Conservation (phyloP, 2,888 invertebrate species). For the Pollenia amentaria region DNA sequence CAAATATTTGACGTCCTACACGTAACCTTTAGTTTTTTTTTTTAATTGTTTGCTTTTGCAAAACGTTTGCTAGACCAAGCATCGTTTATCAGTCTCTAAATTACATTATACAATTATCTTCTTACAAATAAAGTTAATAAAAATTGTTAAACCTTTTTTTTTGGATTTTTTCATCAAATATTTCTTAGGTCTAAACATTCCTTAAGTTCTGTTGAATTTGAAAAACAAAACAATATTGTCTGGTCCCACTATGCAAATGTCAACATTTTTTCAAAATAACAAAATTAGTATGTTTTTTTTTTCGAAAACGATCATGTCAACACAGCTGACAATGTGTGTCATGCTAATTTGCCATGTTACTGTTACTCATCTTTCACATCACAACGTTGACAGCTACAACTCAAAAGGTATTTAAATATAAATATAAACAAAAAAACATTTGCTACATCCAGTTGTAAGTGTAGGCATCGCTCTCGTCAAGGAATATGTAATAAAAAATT, state of each 20-base stretch:
- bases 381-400: slow-evolving; percentile 65
- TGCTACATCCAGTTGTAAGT: slow-evolving; percentile 40
- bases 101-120: no score
- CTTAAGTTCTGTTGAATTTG: not conserved
- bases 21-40: no score
- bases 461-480: slow-evolving; percentile 16
- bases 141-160: no score
- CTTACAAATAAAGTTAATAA: no score
- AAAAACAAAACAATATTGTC: not conserved
- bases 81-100: no score
- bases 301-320: slow-evolving; percentile 79
- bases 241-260: slow-evolving; percentile 22
- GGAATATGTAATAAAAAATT: slow-evolving; percentile 20
- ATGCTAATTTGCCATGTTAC: slow-evolving; percentile 80
- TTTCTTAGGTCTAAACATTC: no score
- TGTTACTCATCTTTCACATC: slow-evolving; percentile 65
- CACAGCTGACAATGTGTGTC: slow-evolving; percentile 83
- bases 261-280: slow-evolving; percentile 25
- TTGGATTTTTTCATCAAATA: no score
- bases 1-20: no score
- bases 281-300: slow-evolving; percentile 65
- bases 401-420: slow-evolving; percentile 56
- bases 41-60: no score
- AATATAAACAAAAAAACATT: slow-evolving; percentile 40
- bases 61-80: no score